These are phyloP conservation scores for Porphyrio hochstetteri DNA, from an alignment of 2,113 vertebrate genomes.

Conservation along the genomic window DNA sequence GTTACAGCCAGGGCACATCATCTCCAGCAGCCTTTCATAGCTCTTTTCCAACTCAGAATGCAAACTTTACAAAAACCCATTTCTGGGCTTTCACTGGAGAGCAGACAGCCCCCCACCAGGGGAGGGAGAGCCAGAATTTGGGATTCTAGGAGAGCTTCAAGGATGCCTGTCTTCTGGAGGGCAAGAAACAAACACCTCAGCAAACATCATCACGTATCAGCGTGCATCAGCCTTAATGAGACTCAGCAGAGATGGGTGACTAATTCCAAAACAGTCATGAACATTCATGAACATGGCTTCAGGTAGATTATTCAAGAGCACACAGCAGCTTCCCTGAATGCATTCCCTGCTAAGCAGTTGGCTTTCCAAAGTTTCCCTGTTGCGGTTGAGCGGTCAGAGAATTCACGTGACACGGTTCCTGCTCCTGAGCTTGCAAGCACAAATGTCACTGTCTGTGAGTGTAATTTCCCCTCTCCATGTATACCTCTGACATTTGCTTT, in stretches of 20 bases:
- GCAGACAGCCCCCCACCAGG: background rate
- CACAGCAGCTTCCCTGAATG: background rate
- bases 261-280: background rate
- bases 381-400: conserved; percentile 44
- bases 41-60: background rate
- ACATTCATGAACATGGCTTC: background rate
- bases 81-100: background rate
- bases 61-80: background rate
- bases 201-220: fast-evolving
- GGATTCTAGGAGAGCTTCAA: background rate
- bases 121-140: background rate
- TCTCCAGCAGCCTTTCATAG: background rate
- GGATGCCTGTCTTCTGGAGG: background rate
- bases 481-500: conserved; percentile 49
- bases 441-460: conserved; percentile 51
- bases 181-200: background rate
- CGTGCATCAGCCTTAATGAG: background rate
- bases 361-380: background rate
- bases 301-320: background rate
- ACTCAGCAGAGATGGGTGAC: background rate
- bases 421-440: conserved; percentile 36
- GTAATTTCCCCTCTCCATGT: conserved; percentile 38
- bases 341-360: background rate
- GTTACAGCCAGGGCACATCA: background rate
- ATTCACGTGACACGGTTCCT: conserved; percentile 20